Evolutionary conservation across 2,113 vertebrate species (phyloP), one percentile per base, ranked within the genome.

Genomic region (Leucoraja erinaceus): DNA sequence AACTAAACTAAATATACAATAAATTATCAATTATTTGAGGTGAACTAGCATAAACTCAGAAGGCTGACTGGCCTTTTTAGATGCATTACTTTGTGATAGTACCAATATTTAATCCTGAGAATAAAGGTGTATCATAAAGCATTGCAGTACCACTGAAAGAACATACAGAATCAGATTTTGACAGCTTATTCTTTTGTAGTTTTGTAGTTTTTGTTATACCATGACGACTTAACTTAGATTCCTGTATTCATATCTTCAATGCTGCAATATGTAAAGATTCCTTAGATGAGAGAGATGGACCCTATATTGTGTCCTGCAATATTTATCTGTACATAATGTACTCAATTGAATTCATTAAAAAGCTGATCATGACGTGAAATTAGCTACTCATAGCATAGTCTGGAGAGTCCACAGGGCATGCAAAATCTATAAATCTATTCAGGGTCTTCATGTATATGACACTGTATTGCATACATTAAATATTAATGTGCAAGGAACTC

Each of bases 371-470:
- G 18, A 72, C 18, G 18, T 22, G 18, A 22, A 72, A 72, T 20
- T 72, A 20, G 10, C 11, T 68, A 68, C 66, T 68, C 66, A 68
- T 16, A 14, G 16, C 66, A 68, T 72, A 20, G 14, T 22, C 8
- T 66, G 63, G 7, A 66, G 63, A 66, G 63, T 66, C 63, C 63
- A 10, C 12, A 66, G 63, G 63, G 63, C 12, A 16, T 72, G 70
- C 70, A 72, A 72, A 72, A 72, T 72, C 70, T n/a, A 86, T 61
- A 72, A 72, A 72, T 72, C 70, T n/a, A 86, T 61, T 86, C 54
- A n/a, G 25, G 11, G 5, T 61, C 59, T 88, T 63, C 28, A 28
- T 16, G 16, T 31, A 63, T 12, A 25, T 83, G 79, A 61, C 14
- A 28, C 4, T 61, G 83, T n/a, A 61, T n/a, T 28, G 59, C 28